Percentiles rank a stretch among this genome's conserved stretches.
Evolutionary conservation across 2,888 invertebrate species (phyloP).

Genomic region (Adelognathus sp.): DNA sequence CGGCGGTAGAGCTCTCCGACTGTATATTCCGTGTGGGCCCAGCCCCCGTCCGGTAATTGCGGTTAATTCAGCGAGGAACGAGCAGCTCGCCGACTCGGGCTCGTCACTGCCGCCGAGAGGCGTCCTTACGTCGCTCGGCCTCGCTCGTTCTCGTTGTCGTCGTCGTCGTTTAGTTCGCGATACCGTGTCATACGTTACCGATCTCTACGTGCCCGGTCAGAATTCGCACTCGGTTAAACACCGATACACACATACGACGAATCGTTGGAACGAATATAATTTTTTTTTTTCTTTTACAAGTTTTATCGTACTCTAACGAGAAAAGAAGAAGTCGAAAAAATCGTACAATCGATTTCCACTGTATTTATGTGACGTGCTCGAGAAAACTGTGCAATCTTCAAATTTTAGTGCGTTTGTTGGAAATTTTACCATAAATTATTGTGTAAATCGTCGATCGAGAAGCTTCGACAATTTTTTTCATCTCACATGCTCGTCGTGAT

Average conservation of each 20-base stretch:
- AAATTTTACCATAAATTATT: not conserved
- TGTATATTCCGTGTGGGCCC: slow-evolving; percentile 48
- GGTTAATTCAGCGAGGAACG: slow-evolving; percentile 73
- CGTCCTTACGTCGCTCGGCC: slow-evolving; percentile 17
- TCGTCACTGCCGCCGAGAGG: not conserved
- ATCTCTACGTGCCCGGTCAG: not conserved
- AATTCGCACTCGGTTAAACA: not conserved
- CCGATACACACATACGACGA: not conserved
- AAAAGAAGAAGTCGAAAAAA: not conserved
- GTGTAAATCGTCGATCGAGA: not conserved
- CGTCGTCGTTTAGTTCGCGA: slow-evolving; percentile 17
- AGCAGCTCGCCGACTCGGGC: slow-evolving; percentile 22
- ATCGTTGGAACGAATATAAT: not conserved
- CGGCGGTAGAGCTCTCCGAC: not conserved
- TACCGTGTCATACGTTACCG: slow-evolving; percentile 18
- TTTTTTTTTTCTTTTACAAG: not conserved
- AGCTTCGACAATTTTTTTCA: not conserved
- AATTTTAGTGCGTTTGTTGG: not conserved
- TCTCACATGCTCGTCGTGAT: too few species aligned
- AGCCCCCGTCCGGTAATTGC: slow-evolving; percentile 73
- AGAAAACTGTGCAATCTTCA: slow-evolving; percentile 5
- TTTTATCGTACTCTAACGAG: not conserved
- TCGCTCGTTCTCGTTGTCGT: slow-evolving; percentile 6
- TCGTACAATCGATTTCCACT: not conserved
- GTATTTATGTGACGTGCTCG: not conserved